Percentiles rank a stretch among this genome's conserved stretches.
Evolutionary conservation across 2,797 vertebrate species (phyloP).

Genomic region (Macropus fuliginosus): DNA sequence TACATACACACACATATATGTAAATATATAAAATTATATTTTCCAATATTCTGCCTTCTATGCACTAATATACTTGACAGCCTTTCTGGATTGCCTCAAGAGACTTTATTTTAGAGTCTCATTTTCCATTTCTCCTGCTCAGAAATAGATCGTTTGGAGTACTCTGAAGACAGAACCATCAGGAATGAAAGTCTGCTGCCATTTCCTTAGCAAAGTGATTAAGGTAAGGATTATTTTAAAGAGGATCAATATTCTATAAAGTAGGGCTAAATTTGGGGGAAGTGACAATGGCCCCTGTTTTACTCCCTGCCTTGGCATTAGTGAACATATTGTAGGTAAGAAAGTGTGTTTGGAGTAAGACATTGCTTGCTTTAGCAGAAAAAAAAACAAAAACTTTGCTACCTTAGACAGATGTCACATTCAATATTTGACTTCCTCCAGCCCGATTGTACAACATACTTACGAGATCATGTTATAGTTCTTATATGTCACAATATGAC

Average conservation of each 20-base stretch:
- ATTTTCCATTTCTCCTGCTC: constrained; percentile 7
- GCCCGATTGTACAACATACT: not conserved
- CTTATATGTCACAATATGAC: not conserved
- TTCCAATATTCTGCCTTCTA: constrained; percentile 25
- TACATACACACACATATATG: no score
- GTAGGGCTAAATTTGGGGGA: not conserved
- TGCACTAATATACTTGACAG: constrained; percentile 10
- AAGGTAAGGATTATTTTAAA: constrained; percentile 22
- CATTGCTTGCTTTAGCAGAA: constrained; percentile 5
- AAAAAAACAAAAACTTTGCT: not conserved
- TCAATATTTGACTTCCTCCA: not conserved
- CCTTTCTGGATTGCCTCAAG: not conserved
- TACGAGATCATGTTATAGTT: not conserved
- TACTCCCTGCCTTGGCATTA: not conserved
- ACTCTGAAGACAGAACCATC: not conserved
- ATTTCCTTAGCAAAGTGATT: constrained; percentile 40
- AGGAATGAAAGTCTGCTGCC: not conserved
- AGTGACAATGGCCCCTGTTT: not conserved
- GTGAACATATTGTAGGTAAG: not conserved
- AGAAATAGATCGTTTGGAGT: constrained; percentile 1
- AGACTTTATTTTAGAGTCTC: not conserved
- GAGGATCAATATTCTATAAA: not conserved
- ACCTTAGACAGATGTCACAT: not conserved
- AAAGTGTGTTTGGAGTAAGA: not conserved
- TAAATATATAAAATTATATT: constrained; percentile 3